Base-by-base conservation (phyloP, 2,888 invertebrate species). In the Seira ritae region DNA sequence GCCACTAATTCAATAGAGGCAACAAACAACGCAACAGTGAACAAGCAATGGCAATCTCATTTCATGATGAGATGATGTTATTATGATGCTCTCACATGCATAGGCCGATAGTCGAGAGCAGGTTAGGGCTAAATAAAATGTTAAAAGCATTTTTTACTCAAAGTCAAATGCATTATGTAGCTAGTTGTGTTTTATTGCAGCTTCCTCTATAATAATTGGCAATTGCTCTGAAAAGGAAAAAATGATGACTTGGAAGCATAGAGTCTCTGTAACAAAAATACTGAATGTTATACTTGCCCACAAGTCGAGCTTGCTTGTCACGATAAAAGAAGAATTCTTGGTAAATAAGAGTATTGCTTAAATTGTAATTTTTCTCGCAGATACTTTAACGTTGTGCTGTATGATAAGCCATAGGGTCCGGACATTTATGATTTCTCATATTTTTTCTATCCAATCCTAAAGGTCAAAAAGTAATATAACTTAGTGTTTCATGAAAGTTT, bases 231-330 rank as follows among this genome's bases (percentile, higher is more conserved):
- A 65, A 31, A 37, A 68, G 3, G 15, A 42, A 42, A 42, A 42
- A 17, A 22, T 70, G 70, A 70, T 70, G 70, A 70, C 70, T 70
- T 70, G 70, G 69, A 69, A 69, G 69, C 31, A 69, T 37, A 37
- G 69, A 50, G 70, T 19, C 50, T 46, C 70, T 70, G 70, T 70
- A 70, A 70, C 70, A 70, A 19, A 60, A 60, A 60, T n/a, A n/a
- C n/a, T n/a, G 66, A 46, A 70, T 1, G 23, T 31, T 68, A n/a
- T 31, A n/a, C n/a, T 23, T 68, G 15, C 3, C 37, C 37, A 37
- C 60, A 60, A 60, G 17, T 8, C 17, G 24, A 68, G 23, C n/a
- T n/a, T n/a, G n/a, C 23, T 24, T 68, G 23, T 68, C 68, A 20
- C 60, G 60, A 60, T 60, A n/a, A 60, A n/a, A 8, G 17, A 42